These are phyloP conservation scores for Stegana nigrithorax DNA, from an alignment of 2,888 invertebrate genomes.

Conservation along the genomic window DNA sequence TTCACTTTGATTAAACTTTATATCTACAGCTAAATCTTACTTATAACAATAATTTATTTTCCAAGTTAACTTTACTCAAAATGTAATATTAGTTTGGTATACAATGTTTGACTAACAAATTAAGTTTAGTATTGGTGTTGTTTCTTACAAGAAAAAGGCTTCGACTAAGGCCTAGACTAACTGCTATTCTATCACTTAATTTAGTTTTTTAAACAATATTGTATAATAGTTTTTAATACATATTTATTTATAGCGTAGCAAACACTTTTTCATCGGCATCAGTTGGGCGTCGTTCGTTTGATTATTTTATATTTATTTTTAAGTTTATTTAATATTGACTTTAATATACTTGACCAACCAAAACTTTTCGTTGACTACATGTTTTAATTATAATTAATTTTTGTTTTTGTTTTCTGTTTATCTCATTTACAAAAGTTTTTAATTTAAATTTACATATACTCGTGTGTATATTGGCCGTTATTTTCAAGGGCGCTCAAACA, in stretches of 20 bases:
- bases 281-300: background rate
- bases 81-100: background rate
- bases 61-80: too few relatives aligned
- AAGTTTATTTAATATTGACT: conserved; percentile 14
- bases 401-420: background rate
- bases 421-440: conserved; percentile 12
- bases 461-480: conserved; percentile 4
- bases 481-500: background rate
- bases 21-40: too few relatives aligned
- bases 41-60: too few relatives aligned
- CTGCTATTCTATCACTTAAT: background rate
- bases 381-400: too few relatives aligned
- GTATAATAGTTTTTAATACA: background rate
- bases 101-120: background rate
- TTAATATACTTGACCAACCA: conserved; percentile 12
- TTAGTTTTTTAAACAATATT: too few relatives aligned
- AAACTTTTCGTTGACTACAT: conserved; percentile 23
- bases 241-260: conserved; percentile 44
- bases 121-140: conserved; percentile 41
- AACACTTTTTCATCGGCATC: conserved; percentile 42
- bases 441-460: too few relatives aligned
- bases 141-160: conserved; percentile 41
- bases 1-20: too few relatives aligned
- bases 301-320: conserved; percentile 5
- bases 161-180: background rate